A percentile compares a stretch with the other conserved stretches of the same genome.
Conservation (phyloP, 1,140 invertebrate genomes). For the Wiebesia pumilae region DNA sequence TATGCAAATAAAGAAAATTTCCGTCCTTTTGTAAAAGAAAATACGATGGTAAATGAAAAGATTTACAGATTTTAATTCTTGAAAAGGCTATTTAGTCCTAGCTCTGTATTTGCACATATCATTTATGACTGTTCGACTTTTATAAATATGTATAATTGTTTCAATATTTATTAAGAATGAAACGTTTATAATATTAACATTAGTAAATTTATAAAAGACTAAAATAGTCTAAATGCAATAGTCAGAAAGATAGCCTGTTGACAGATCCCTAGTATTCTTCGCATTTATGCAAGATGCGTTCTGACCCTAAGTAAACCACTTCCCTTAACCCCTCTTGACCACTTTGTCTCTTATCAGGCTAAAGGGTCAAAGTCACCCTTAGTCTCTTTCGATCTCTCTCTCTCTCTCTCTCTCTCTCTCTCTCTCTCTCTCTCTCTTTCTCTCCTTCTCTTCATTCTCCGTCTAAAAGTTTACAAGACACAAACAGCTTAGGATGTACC, state of each 20-base stretch:
- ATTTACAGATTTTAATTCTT: no score
- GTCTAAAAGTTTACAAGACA: constrained; percentile 52
- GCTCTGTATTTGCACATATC: no score
- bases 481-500: constrained; percentile 53
- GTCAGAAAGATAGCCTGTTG: neutral
- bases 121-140: no score
- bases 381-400: neutral
- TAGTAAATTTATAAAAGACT: neutral
- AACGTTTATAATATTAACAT: no score
- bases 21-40: no score
- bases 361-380: neutral
- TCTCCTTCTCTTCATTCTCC: neutral
- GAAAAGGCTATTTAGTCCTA: no score
- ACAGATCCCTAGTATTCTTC: neutral
- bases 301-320: neutral
- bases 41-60: no score
- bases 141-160: no score
- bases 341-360: constrained; percentile 47
- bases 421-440: constrained; percentile 29
- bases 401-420: constrained; percentile 11
- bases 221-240: neutral
- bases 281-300: constrained; percentile 19
- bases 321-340: constrained; percentile 36
- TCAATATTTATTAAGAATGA: no score
- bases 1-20: no score